Evolutionary conservation across 2,797 vertebrate genomes (phyloP), one percentile per base, ranked within the genome.

Genomic region (Tinamus major): DNA sequence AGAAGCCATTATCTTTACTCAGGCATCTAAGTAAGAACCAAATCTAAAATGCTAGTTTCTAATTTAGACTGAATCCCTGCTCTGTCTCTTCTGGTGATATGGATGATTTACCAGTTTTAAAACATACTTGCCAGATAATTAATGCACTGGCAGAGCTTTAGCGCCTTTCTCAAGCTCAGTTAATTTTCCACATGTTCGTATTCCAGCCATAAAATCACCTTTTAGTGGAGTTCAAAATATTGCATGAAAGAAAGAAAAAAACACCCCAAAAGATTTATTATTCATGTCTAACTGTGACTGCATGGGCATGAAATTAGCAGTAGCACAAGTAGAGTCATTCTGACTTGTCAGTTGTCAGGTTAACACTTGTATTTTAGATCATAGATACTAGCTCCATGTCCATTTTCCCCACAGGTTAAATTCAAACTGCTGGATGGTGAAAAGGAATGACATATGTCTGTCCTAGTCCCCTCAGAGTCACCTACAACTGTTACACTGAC

Each of bases 131-230:
- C 62, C 51, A 72, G 64, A 87, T 91, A 97, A 94, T 96, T 81
- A 92, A 93, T 70, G 74, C 84, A 79, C 62, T 74, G 16, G 20
- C 39, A 76, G 79, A 87, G 55, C 81, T 90, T 93, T 90, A 94
- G 76, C 67, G 79, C 78, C 58, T 91, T 94, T 92, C 91, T 78
- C 81, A 95, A 94, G 94, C 56, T 78, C 78, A 61, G 65, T 96
- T 85, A 93, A 93, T 96, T 90, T 90, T 85, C 92, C 85, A 92
- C 92, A 93, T 79, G 79, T 85, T 89, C 67, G 6, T 61, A 85
- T 37, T 58, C 21, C 64, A 75, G 71, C 69, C 92, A 90, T 89
- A 94, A 95, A 94, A 93, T 72, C 84, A 95, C 67, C 84, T 93
- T 85, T 74, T 85, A 88, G 85, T 82, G 31, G 65, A 82, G 65